phyloP scores from a whole-genome alignment of 2,888 invertebrate species.

The Corbicula japonica region DNA sequence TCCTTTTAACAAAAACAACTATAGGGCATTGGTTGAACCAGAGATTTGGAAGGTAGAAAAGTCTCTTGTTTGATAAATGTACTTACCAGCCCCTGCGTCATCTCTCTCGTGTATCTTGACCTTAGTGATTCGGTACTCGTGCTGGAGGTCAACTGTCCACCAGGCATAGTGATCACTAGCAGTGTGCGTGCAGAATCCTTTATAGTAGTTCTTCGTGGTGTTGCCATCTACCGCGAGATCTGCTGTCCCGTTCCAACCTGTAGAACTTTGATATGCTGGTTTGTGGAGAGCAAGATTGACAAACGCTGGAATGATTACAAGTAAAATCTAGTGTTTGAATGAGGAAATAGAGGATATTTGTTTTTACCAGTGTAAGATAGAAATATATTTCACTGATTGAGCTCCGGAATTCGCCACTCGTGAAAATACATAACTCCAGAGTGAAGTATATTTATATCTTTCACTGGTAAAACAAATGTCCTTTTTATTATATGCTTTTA shows the following conservation, averaged over 20 bases:
- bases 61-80: too few species aligned
- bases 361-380: too few species aligned
- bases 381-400: too few species aligned
- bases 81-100: slow-evolving; percentile 37
- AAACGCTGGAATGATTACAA: slow-evolving; percentile 42
- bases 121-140: slow-evolving; percentile 38
- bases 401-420: too few species aligned
- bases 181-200: slow-evolving; percentile 52
- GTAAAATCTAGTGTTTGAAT: not conserved
- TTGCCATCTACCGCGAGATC: slow-evolving; percentile 49
- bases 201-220: slow-evolving; percentile 42
- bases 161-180: slow-evolving; percentile 34
- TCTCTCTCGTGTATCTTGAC: slow-evolving; percentile 47
- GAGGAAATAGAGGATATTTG: too few species aligned
- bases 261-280: slow-evolving; percentile 48
- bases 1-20: too few species aligned
- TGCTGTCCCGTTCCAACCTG: slow-evolving; percentile 28
- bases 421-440: too few species aligned
- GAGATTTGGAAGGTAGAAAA: too few species aligned
- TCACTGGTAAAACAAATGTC: too few species aligned
- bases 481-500: too few species aligned
- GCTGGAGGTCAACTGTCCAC: slow-evolving; percentile 54
- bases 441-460: too few species aligned
- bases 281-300: slow-evolving; percentile 48
- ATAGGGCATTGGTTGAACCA: too few species aligned